Conservation (phyloP, 2,113 vertebrate species). For the Australoheros scitulus region DNA sequence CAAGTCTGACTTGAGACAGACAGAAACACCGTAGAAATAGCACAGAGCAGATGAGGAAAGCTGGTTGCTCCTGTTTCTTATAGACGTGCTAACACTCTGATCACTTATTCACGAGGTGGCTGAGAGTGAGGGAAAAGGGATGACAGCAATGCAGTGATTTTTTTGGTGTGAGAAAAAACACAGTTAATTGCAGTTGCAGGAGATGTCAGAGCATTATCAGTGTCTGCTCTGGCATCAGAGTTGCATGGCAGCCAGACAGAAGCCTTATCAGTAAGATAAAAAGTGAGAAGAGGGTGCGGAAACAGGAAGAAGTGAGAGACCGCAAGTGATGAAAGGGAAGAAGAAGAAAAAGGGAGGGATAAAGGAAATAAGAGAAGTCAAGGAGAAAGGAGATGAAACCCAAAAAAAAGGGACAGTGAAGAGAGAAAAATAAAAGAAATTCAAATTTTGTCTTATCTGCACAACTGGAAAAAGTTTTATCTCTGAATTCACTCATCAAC, state of each 20-base stretch:
- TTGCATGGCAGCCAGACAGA: slow-evolving; percentile 62
- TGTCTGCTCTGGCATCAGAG: slow-evolving; percentile 48
- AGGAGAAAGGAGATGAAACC: not conserved
- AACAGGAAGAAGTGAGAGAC: slow-evolving; percentile 30
- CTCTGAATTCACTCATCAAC: slow-evolving; percentile 24
- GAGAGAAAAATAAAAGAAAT: slow-evolving; percentile 38
- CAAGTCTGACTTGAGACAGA: slow-evolving; percentile 7
- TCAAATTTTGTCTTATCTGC: slow-evolving; percentile 44
- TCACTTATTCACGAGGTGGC: slow-evolving; percentile 50
- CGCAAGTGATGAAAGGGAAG: slow-evolving; percentile 27
- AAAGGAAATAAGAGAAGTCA: not conserved
- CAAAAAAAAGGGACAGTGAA: not conserved
- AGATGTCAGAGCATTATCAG: slow-evolving; percentile 61
- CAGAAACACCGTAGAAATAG: slow-evolving; percentile 21
- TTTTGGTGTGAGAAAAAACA: slow-evolving; percentile 10
- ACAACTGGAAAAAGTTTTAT: slow-evolving; percentile 30
- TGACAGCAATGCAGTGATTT: slow-evolving; percentile 12
- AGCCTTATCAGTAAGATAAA: slow-evolving; percentile 56
- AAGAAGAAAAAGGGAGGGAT: not conserved
- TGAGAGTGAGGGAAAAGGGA: slow-evolving; percentile 1
- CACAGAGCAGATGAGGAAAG: slow-evolving; percentile 8
- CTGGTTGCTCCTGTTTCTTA: not conserved
- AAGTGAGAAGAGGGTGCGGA: slow-evolving; percentile 45
- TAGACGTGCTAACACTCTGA: slow-evolving; percentile 18
- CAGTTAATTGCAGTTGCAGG: slow-evolving; percentile 67